These are phyloP conservation scores for Enhydra lutris DNA, from an alignment of 2,113 vertebrate genomes.

Conservation along the genomic window DNA sequence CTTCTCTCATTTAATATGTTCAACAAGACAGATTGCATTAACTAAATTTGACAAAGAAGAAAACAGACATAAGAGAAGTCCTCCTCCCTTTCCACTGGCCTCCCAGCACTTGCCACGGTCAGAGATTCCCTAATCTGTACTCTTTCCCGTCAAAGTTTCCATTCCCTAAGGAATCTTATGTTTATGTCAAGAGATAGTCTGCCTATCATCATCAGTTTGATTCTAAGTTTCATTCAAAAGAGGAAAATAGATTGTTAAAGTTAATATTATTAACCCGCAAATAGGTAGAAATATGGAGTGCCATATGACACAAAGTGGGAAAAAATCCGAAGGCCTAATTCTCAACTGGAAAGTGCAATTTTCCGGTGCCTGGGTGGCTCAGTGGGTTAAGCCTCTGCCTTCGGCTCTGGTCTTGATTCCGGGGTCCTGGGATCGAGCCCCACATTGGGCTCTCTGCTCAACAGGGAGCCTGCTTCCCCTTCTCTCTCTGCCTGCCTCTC, in stretches of 20 bases:
- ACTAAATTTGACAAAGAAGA: neutral
- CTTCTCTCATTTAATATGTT: neutral
- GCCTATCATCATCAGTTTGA: neutral
- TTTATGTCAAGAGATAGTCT: neutral
- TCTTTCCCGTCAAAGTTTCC: neutral
- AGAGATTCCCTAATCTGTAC: neutral
- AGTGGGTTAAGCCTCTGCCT: no score
- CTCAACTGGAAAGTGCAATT: neutral
- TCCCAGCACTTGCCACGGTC: neutral
- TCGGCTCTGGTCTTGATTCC: no score
- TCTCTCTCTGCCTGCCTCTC: no score
- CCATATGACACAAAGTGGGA: neutral
- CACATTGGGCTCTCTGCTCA: no score
- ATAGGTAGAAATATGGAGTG: neutral
- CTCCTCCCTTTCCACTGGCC: fast-evolving
- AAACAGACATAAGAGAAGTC: neutral
- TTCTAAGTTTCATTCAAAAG: neutral
- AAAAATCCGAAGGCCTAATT: neutral
- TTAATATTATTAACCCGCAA: neutral
- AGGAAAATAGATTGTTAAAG: neutral
- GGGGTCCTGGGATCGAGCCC: no score
- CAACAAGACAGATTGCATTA: neutral
- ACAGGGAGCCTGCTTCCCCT: no score
- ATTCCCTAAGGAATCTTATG: neutral
- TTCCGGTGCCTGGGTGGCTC: neutral